Evolutionary conservation across 2,113 vertebrate genomes (phyloP).

Genomic region (Apaloderma vittatum): DNA sequence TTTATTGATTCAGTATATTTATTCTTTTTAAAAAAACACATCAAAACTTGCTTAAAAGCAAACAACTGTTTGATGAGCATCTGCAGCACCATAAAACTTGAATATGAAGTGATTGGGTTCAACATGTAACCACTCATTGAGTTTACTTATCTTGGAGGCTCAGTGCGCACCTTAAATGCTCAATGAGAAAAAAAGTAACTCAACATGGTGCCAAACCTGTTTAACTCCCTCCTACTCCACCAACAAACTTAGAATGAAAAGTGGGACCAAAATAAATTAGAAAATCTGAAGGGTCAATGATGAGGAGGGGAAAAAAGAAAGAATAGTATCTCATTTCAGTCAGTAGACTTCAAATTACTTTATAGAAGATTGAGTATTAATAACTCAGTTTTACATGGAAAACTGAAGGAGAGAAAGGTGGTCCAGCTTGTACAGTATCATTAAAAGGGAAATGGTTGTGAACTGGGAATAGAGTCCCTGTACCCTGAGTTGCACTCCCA

Average conservation of each 20-base stretch:
- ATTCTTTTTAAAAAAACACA: neutral
- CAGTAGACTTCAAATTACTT: neutral
- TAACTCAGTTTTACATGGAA: neutral
- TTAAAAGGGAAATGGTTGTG: neutral
- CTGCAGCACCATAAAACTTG: neutral
- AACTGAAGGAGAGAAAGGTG: neutral
- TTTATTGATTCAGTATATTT: neutral
- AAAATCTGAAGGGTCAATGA: neutral
- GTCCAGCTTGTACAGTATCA: neutral
- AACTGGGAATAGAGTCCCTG: neutral
- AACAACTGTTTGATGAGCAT: neutral
- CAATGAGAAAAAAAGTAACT: neutral
- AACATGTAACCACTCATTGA: neutral
- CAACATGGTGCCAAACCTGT: neutral
- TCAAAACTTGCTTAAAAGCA: neutral
- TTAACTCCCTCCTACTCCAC: neutral
- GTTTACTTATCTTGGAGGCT: neutral
- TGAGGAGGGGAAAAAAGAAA: neutral
- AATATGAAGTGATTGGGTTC: neutral
- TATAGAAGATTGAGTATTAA: neutral
- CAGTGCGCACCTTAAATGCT: neutral
- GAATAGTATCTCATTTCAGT: neutral
- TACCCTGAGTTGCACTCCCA: neutral
- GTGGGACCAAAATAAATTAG: neutral
- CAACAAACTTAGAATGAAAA: neutral